A percentile compares a stretch with the other conserved stretches of the same genome.
Conservation (phyloP, 2,113 vertebrate genomes). For the Azemiops feae region DNA sequence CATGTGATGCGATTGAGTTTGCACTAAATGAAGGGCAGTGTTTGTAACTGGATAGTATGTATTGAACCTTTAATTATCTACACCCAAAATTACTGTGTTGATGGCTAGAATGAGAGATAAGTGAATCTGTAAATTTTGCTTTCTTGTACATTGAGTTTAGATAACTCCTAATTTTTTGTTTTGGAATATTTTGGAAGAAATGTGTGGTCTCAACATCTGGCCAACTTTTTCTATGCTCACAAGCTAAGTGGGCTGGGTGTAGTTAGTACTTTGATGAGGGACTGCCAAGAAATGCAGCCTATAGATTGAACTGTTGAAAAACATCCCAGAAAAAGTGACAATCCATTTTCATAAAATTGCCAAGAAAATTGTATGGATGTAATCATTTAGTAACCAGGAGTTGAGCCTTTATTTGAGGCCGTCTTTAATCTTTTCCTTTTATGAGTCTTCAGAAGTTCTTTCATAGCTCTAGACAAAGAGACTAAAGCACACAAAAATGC, state of each 20-base stretch:
- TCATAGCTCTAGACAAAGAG: background rate
- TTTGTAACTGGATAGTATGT: background rate
- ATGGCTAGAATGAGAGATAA: background rate
- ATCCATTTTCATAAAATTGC: background rate
- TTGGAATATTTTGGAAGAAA: background rate
- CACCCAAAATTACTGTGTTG: background rate
- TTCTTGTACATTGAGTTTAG: background rate
- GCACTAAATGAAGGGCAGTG: background rate
- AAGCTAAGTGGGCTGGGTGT: background rate
- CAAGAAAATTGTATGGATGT: background rate
- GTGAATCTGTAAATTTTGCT: background rate
- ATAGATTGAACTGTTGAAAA: background rate
- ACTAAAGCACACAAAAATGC: background rate
- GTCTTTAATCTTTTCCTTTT: background rate
- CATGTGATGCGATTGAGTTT: too few species aligned
- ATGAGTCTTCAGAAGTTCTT: background rate
- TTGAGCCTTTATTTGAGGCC: background rate
- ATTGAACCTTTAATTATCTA: background rate
- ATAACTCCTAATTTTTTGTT: background rate
- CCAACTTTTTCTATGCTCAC: background rate
- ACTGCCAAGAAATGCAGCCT: background rate
- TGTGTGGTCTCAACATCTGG: background rate
- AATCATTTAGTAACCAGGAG: background rate
- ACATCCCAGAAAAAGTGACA: background rate
- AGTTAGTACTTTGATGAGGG: background rate